Conservation (phyloP, 2,113 vertebrate species). For the Halichoeres trimaculatus region DNA sequence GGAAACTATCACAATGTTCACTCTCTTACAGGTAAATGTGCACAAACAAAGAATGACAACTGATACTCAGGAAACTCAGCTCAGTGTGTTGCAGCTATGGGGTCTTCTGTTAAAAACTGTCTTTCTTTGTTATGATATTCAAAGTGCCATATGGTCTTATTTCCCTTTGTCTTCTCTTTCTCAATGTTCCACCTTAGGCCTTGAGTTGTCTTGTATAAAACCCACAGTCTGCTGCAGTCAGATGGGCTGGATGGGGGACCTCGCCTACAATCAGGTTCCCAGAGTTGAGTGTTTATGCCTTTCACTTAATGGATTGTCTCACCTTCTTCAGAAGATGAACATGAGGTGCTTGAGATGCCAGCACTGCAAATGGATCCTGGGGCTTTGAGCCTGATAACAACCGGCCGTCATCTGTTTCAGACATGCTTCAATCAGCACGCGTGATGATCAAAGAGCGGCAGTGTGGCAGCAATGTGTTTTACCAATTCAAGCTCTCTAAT, state of each 20-base stretch:
- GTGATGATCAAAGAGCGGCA: conserved; percentile 65
- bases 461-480: conserved; percentile 56
- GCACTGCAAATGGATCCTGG: conserved; percentile 75
- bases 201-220: conserved; percentile 77
- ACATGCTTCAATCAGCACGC: conserved; percentile 74
- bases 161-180: conserved; percentile 75
- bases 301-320: conserved; percentile 81
- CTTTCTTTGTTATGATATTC: conserved; percentile 52
- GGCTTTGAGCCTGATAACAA: conserved; percentile 69
- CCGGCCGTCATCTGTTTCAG: conserved; percentile 68
- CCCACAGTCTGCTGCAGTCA: conserved; percentile 74
- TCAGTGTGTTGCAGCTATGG: conserved; percentile 18
- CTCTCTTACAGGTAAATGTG: conserved; percentile 10
- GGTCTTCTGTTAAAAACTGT: conserved; percentile 42
- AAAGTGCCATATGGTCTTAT: conserved; percentile 64
- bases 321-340: conserved; percentile 81
- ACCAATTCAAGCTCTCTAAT: conserved; percentile 67
- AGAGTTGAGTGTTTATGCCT: conserved; percentile 81
- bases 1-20: background rate
- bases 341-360: conserved; percentile 80
- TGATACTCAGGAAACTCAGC: background rate
- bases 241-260: conserved; percentile 72
- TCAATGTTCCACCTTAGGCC: conserved; percentile 75
- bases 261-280: conserved; percentile 70
- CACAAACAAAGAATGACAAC: conserved; percentile 8